Evolutionary conservation across 2,113 vertebrate genomes (phyloP).

Genomic region (Puma concolor): DNA sequence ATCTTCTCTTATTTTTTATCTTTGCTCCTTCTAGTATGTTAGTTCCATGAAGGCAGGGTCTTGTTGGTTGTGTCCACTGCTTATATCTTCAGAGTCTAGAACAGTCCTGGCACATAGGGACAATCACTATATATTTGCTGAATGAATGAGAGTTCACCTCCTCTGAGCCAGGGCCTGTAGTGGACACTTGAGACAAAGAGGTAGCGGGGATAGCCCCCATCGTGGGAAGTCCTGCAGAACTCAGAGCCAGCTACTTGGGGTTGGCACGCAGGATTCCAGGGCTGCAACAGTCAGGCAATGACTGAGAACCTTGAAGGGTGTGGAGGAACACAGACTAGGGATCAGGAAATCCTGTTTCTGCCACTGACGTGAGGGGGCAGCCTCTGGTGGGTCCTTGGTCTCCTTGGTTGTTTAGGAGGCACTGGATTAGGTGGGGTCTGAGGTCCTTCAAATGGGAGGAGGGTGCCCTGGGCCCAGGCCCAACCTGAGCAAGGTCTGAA

Average conservation of each 20-base stretch:
- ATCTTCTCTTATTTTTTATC: not conserved
- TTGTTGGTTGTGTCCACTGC: not conserved
- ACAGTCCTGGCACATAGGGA: not conserved
- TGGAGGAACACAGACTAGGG: not conserved
- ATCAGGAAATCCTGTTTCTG: not conserved
- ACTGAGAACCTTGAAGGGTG: not conserved
- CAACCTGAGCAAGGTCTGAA: not conserved
- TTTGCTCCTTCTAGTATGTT: not conserved
- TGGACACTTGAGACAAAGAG: not conserved
- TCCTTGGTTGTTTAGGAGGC: not conserved
- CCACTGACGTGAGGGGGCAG: not conserved
- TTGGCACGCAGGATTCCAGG: not conserved
- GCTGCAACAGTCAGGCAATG: not conserved
- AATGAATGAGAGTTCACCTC: not conserved
- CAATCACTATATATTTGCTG: not conserved
- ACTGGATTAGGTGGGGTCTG: not conserved
- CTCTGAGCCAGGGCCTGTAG: not conserved
- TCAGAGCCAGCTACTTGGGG: not conserved
- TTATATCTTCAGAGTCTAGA: not conserved
- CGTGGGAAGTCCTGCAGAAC: not conserved
- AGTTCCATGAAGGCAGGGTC: not conserved
- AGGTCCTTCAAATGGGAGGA: not conserved
- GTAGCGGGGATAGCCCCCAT: not conserved
- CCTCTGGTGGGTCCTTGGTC: not conserved
- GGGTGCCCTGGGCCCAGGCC: not conserved